Evolutionary conservation across 2,797 vertebrate genomes (phyloP).

Genomic region (Varecia variegata): DNA sequence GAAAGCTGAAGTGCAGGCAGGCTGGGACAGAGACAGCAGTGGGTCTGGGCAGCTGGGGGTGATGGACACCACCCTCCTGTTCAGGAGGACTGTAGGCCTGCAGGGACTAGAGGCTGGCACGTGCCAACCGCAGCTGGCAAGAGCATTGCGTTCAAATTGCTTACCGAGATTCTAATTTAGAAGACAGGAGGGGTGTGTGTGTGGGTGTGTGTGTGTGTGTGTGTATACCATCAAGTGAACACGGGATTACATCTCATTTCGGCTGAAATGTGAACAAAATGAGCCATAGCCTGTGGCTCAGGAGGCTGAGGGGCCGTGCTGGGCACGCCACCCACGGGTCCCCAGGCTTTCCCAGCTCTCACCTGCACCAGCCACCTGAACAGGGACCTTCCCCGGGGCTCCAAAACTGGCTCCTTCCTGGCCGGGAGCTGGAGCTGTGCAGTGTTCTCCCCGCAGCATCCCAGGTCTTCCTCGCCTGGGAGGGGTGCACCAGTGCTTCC

Average conservation of each 20-base stretch:
- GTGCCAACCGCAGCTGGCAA: background rate
- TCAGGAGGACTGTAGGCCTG: background rate
- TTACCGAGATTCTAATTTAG: background rate
- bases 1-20: background rate
- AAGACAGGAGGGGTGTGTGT: background rate
- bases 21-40: too few species aligned
- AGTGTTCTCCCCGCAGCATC: background rate
- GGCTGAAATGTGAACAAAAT: background rate
- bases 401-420: background rate
- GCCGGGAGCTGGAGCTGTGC: too few species aligned
- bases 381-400: background rate
- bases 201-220: background rate
- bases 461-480: background rate
- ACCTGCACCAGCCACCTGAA: background rate
- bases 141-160: background rate
- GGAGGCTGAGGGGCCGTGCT: too few species aligned
- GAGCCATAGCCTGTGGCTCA: background rate
- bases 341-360: background rate
- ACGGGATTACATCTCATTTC: background rate
- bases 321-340: background rate
- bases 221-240: background rate
- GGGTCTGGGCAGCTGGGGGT: too few species aligned
- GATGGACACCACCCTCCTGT: rapidly evolving
- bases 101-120: background rate
- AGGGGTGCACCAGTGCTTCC: rapidly evolving